phyloP scores from a whole-genome alignment of 2,113 vertebrate genomes.

The Chaetodon auriga region DNA sequence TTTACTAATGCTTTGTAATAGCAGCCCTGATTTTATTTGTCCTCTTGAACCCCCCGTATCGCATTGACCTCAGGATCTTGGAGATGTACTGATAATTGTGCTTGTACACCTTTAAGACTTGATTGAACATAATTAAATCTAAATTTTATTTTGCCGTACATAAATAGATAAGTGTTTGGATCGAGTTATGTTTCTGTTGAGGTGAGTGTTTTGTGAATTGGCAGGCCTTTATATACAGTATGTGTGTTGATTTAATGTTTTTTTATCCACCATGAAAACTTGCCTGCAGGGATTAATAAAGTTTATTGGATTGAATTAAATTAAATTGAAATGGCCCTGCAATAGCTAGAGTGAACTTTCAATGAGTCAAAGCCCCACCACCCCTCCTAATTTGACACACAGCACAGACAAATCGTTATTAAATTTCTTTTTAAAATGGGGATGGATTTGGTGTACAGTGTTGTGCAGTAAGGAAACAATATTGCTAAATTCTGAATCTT shows the following conservation, averaged over 20 bases:
- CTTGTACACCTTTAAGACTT: background rate
- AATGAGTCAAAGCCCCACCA: slow-evolving; percentile 44
- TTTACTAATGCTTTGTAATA: slow-evolving; percentile 7
- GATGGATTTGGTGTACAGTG: slow-evolving; percentile 34
- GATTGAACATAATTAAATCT: slow-evolving; percentile 2
- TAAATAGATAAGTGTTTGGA: background rate
- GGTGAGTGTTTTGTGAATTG: slow-evolving; percentile 4
- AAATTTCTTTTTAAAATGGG: slow-evolving; percentile 36
- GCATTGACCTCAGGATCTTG: background rate
- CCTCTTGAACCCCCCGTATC: background rate
- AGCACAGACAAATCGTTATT: slow-evolving; percentile 64
- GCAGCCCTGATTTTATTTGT: slow-evolving; percentile 3
- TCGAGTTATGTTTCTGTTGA: background rate
- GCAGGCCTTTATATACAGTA: slow-evolving; percentile 45
- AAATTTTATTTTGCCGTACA: background rate
- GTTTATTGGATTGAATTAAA: slow-evolving; percentile 75
- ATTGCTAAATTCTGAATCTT: slow-evolving; percentile 33
- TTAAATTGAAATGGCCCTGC: slow-evolving; percentile 66
- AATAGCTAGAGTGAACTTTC: slow-evolving; percentile 63
- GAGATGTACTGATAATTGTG: background rate
- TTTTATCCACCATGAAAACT: slow-evolving; percentile 68
- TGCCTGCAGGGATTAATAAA: slow-evolving; percentile 72
- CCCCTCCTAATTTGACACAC: slow-evolving; percentile 58
- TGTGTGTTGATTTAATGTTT: slow-evolving; percentile 62
- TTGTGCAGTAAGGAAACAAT: slow-evolving; percentile 28